Evolutionary conservation across 2,113 vertebrate species (phyloP).

Genomic region (Chaetops frenatus): DNA sequence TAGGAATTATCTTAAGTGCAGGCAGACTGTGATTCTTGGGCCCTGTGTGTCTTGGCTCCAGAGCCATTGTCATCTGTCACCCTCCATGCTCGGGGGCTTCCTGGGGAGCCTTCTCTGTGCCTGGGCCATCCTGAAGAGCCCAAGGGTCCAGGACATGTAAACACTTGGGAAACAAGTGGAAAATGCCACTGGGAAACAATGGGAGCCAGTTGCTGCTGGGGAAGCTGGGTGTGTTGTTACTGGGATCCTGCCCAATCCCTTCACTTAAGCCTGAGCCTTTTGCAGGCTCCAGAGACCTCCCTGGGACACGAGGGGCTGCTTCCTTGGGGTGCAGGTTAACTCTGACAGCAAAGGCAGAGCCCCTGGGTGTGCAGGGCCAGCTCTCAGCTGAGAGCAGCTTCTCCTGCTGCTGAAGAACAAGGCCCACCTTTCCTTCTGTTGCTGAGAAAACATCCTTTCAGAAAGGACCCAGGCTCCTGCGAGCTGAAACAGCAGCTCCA

Average conservation of each 20-base stretch:
- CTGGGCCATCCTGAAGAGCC: neutral
- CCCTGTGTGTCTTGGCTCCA: neutral
- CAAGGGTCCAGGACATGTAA: neutral
- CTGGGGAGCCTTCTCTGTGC: neutral
- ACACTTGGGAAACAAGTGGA: neutral
- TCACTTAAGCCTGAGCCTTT: neutral
- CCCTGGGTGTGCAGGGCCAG: neutral
- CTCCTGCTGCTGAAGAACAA: neutral
- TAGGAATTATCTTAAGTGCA: neutral
- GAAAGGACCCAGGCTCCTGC: neutral
- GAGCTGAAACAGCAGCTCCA: neutral
- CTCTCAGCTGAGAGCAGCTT: neutral
- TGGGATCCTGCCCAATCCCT: neutral
- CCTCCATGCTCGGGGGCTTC: neutral
- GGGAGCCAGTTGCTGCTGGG: neutral
- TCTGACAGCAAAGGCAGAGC: neutral
- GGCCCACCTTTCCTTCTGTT: neutral
- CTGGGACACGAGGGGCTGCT: neutral
- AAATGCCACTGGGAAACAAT: slow-evolving; percentile 7
- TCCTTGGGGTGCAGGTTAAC: too few species aligned
- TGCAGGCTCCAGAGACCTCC: neutral
- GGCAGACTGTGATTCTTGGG: neutral
- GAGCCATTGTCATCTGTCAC: neutral
- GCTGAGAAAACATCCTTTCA: neutral
- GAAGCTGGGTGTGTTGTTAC: neutral